phyloP scores from a whole-genome alignment of 2,888 invertebrate species.

The Stomorhina lunata region DNA sequence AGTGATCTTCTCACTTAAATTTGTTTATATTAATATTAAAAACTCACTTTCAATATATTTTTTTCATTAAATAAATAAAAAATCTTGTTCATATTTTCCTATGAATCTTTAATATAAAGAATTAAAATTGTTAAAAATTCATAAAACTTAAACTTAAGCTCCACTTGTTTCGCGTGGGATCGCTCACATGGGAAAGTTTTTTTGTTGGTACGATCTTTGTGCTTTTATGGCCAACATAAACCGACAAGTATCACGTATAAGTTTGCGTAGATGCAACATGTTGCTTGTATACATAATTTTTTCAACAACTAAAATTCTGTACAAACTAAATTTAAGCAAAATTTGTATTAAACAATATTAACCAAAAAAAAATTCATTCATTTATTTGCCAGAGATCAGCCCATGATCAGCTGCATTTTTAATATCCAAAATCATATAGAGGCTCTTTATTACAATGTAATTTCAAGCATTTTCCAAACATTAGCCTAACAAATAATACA shows the following conservation, averaged over 20 bases:
- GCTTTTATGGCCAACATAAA: background rate
- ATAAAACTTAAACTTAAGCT: conserved; percentile 15
- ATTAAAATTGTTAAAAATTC: conserved; percentile 26
- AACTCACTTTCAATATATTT: background rate
- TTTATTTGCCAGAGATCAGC: conserved; percentile 47
- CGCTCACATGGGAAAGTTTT: conserved; percentile 63
- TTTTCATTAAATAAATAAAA: background rate
- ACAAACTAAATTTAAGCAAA: background rate
- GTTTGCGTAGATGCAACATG: conserved; percentile 57
- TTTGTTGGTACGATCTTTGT: background rate
- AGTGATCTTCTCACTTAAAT: background rate
- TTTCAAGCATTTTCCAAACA: conserved; percentile 3
- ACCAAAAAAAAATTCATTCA: conserved; percentile 9
- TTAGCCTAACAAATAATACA: conserved; percentile 13
- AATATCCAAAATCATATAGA: background rate
- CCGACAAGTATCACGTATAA: background rate
- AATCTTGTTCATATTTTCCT: background rate
- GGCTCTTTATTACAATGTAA: conserved; percentile 2
- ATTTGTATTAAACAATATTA: conserved; percentile 16
- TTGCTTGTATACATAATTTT: background rate
- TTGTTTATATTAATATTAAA: background rate
- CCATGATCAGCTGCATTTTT: conserved; percentile 27
- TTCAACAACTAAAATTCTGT: background rate
- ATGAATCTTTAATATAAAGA: conserved; percentile 9
- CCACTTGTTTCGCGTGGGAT: conserved; percentile 65